These are phyloP conservation scores for Heliconius melpomene DNA, from an alignment of 1,140 invertebrate genomes.

Conservation along the genomic window DNA sequence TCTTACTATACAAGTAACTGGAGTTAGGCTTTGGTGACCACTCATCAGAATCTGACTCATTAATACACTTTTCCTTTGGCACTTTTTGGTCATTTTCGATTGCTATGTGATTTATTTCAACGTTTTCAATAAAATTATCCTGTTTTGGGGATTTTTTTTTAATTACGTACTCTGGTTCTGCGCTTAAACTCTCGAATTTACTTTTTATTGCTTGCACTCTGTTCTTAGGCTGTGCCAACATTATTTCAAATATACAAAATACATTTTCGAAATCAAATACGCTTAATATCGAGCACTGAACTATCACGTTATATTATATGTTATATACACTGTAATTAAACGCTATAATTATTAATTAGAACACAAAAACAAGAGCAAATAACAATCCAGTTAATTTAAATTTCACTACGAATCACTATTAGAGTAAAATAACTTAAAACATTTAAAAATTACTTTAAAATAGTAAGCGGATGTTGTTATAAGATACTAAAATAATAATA, in stretches of 20 bases:
- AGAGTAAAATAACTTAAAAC: neutral
- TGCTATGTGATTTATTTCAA: slow-evolving; percentile 9
- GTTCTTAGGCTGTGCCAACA: slow-evolving; percentile 74
- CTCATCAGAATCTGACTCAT: slow-evolving; percentile 55
- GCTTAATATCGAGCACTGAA: neutral
- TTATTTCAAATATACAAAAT: slow-evolving; percentile 63
- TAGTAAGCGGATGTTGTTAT: neutral
- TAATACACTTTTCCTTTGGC: slow-evolving; percentile 44
- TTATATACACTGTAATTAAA: neutral
- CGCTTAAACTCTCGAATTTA: slow-evolving; percentile 76
- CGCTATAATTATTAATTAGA: neutral
- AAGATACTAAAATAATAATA: neutral
- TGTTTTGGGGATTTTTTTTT: slow-evolving; percentile 48
- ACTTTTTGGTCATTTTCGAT: slow-evolving; percentile 40
- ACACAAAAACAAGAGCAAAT: neutral
- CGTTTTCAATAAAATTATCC: slow-evolving; percentile 37
- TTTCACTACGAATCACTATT: neutral
- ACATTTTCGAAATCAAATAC: slow-evolving; percentile 47
- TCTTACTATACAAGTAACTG: slow-evolving; percentile 70
- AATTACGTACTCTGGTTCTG: slow-evolving; percentile 51
- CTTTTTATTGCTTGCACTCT: slow-evolving; percentile 79
- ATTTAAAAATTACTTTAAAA: neutral
- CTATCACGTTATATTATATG: neutral
- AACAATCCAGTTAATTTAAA: neutral
- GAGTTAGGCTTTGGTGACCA: slow-evolving; percentile 60